phyloP scores from a whole-genome alignment of 1,140 invertebrate genomes.

The Aphelinus atriplicis region DNA sequence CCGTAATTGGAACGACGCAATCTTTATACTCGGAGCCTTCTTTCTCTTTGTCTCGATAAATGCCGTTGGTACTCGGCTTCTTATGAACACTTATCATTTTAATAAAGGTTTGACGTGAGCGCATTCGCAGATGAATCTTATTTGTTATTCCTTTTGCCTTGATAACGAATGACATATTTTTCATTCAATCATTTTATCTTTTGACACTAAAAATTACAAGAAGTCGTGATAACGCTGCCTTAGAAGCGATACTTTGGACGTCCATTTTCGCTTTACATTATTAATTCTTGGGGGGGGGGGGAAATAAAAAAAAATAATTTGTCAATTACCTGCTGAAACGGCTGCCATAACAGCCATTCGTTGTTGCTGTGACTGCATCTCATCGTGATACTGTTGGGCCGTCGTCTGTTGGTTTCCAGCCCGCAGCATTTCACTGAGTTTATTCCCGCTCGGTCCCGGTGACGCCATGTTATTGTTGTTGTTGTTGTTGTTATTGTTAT shows the following conservation, averaged over 20 bases:
- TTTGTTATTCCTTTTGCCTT: conserved; percentile 20
- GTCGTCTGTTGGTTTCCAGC: conserved; percentile 63
- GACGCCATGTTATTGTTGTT: conserved; percentile 74
- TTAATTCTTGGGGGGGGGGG: too few relatives aligned
- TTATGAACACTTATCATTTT: conserved; percentile 30
- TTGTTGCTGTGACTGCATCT: conserved; percentile 77
- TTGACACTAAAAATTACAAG: too few relatives aligned
- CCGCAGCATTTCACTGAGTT: conserved; percentile 75
- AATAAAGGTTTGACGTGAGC: conserved; percentile 15
- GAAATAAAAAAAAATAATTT: too few relatives aligned
- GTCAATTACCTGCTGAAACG: conserved; percentile 68
- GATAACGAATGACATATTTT: conserved; percentile 40
- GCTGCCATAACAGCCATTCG: conserved; percentile 80
- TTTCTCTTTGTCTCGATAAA: conserved; percentile 33
- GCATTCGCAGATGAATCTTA: conserved; percentile 10
- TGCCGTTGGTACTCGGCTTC: conserved; percentile 4
- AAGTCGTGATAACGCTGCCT: too few relatives aligned
- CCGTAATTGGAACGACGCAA: conserved; percentile 38
- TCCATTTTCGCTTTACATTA: too few relatives aligned
- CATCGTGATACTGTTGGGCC: conserved; percentile 74
- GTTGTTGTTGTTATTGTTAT: conserved; percentile 74
- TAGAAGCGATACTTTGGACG: too few relatives aligned
- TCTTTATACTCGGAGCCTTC: conserved; percentile 25
- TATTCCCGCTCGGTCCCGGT: conserved; percentile 68
- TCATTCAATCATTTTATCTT: conserved; percentile 13